A percentile compares a stretch with the other conserved stretches of the same genome.
These are phyloP conservation scores for Drosophila greeni DNA, from an alignment of 2,888 invertebrate species.

Conservation along the genomic window DNA sequence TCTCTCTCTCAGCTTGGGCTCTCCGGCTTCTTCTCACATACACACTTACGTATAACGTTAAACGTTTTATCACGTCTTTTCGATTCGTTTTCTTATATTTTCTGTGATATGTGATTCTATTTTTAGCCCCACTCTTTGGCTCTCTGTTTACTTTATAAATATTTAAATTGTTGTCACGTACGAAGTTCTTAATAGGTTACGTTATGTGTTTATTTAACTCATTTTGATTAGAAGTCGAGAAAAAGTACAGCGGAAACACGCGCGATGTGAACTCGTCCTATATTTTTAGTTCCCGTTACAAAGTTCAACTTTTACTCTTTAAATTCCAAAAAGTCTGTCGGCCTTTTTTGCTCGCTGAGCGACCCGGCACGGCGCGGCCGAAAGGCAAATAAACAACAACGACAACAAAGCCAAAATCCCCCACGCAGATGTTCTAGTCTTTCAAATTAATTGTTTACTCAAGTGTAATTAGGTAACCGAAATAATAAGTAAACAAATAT, in stretches of 20 bases:
- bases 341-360: too few relatives aligned
- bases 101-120: slow-evolving; percentile 63
- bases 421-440: slow-evolving; percentile 28
- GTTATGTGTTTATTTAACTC: slow-evolving; percentile 73
- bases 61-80: slow-evolving; percentile 67
- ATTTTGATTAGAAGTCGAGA: slow-evolving; percentile 68
- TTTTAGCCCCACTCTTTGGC: slow-evolving; percentile 52
- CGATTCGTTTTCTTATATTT: slow-evolving; percentile 63
- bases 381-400: slow-evolving; percentile 6
- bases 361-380: neutral
- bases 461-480: slow-evolving; percentile 42
- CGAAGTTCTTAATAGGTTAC: slow-evolving; percentile 73
- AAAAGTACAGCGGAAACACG: slow-evolving; percentile 58
- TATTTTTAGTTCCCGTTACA: slow-evolving; percentile 13
- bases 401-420: slow-evolving; percentile 5
- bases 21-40: slow-evolving; percentile 46
- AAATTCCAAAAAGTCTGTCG: neutral
- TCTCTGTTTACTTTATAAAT: slow-evolving; percentile 72
- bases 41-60: slow-evolving; percentile 35
- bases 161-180: slow-evolving; percentile 74
- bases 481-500: slow-evolving; percentile 23
- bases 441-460: slow-evolving; percentile 40
- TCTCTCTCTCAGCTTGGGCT: slow-evolving; percentile 27
- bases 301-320: slow-evolving; percentile 29
- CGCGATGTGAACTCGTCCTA: slow-evolving; percentile 30